Conservation (phyloP, 2,797 vertebrate species). For the Euphonia xanthogaster region DNA sequence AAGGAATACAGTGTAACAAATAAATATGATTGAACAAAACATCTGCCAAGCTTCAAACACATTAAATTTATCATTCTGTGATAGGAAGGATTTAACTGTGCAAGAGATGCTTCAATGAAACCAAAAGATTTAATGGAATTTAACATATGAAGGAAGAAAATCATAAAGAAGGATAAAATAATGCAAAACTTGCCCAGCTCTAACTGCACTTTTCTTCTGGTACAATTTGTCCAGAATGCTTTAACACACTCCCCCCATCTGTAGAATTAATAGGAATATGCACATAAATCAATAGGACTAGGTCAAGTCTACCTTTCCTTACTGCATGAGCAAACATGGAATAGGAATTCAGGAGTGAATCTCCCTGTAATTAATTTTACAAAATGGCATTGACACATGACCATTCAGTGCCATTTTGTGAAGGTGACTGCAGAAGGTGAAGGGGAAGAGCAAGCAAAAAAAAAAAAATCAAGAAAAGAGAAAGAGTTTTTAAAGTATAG, state of each 20-base stretch:
- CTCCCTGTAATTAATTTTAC: background rate
- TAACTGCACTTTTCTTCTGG: background rate
- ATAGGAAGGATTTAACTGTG: background rate
- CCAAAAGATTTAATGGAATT: background rate
- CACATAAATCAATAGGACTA: background rate
- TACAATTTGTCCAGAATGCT: background rate
- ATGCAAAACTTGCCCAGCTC: background rate
- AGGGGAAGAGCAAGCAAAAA: background rate
- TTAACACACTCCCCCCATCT: background rate
- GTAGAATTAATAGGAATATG: background rate
- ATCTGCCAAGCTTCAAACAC: background rate
- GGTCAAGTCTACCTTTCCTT: constrained; percentile 2
- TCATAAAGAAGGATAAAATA: background rate
- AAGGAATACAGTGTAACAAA: background rate
- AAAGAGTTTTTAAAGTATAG: background rate
- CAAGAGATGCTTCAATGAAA: background rate
- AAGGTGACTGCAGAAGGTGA: constrained; percentile 50
- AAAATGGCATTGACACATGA: constrained; percentile 6
- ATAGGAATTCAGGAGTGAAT: background rate
- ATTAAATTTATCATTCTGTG: background rate
- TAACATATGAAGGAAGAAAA: background rate
- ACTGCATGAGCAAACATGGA: background rate
- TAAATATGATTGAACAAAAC: background rate
- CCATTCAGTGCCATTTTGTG: background rate
- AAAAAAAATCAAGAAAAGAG: background rate